These are phyloP conservation scores for Sturnira hondurensis DNA, from an alignment of 2,113 vertebrate species.

Conservation along the genomic window DNA sequence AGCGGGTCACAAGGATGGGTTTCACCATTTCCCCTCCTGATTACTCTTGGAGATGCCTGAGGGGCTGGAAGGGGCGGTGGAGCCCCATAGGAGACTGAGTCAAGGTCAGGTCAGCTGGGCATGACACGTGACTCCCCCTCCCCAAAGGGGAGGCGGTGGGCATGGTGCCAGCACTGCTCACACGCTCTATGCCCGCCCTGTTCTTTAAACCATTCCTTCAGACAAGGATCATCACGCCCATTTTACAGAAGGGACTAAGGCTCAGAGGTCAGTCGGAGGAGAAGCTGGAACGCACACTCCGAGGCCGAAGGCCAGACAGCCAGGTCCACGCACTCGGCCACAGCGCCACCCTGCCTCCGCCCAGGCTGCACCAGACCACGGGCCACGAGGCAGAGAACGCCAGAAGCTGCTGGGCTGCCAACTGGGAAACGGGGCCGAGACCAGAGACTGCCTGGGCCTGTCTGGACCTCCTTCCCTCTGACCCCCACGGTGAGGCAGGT, in stretches of 20 bases:
- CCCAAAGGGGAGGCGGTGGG: background rate
- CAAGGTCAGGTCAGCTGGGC: accelerated
- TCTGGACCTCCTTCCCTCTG: background rate
- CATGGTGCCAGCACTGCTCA: background rate
- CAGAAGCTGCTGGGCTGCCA: background rate
- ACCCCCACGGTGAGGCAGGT: background rate
- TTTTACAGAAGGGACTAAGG: background rate
- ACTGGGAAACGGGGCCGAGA: background rate
- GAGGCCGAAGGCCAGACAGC: background rate
- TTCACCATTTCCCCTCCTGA: background rate
- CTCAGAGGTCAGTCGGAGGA: background rate
- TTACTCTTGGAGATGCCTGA: background rate
- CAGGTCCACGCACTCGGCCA: background rate
- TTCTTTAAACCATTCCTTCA: background rate
- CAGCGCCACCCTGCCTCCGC: background rate
- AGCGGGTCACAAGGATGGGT: accelerated
- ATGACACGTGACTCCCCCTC: background rate
- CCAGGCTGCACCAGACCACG: background rate
- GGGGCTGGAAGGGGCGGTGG: background rate
- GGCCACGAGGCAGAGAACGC: background rate
- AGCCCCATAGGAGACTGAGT: background rate
- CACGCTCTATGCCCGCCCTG: background rate
- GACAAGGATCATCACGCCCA: background rate
- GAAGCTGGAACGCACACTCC: background rate
- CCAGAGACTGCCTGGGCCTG: background rate